Percentiles rank a stretch among this genome's conserved stretches.
phyloP scores from a whole-genome alignment of 2,113 vertebrate genomes.

The Eretmochelys imbricata region DNA sequence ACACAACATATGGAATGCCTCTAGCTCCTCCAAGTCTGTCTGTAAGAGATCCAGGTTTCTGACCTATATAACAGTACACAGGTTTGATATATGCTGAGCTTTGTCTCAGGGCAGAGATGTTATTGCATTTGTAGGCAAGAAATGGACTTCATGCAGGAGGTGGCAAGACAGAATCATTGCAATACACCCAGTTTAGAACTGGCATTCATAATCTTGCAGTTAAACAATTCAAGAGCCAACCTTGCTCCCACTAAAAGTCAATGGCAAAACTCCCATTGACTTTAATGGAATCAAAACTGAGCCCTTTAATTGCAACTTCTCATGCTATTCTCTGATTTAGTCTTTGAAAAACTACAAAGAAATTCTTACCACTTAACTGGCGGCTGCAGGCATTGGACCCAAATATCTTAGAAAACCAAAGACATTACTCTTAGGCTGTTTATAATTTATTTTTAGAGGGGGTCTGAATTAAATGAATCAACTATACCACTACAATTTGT shows the following conservation, averaged over 20 bases:
- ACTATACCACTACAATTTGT: neutral
- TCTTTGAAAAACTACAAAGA: neutral
- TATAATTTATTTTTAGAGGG: neutral
- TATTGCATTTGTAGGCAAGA: neutral
- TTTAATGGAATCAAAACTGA: neutral
- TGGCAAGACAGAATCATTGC: neutral
- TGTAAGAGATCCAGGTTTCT: neutral
- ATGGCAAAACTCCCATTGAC: neutral
- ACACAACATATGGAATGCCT: neutral
- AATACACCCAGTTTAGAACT: neutral
- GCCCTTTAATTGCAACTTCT: neutral
- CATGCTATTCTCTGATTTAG: neutral
- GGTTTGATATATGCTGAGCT: neutral
- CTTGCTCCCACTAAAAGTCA: neutral
- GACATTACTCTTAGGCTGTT: neutral
- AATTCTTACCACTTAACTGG: neutral
- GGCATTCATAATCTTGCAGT: neutral
- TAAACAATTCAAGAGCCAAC: neutral
- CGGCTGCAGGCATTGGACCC: neutral
- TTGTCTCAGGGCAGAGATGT: neutral
- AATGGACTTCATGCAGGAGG: neutral
- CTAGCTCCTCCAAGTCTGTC: neutral
- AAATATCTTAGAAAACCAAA: neutral
- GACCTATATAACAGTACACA: neutral
- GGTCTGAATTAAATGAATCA: neutral